Conservation (phyloP, 2,113 vertebrate species). For the Geococcyx californianus region DNA sequence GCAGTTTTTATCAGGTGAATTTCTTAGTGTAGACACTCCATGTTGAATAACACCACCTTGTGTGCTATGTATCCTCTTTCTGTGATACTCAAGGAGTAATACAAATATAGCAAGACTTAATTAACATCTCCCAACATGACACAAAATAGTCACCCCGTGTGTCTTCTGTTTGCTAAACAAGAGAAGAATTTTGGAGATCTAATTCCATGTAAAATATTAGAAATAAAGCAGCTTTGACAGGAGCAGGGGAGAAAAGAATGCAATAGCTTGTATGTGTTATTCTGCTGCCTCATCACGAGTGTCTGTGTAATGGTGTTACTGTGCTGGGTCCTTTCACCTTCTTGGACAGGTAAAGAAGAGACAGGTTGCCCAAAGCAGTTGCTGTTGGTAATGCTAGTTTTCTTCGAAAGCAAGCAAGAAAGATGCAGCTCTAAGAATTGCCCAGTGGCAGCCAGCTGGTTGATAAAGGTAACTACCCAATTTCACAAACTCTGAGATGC, state of each 20-base stretch:
- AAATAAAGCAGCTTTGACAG: not conserved
- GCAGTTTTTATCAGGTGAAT: not conserved
- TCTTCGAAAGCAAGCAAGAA: not conserved
- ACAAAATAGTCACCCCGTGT: not conserved
- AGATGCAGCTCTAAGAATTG: not conserved
- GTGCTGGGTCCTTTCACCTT: not conserved
- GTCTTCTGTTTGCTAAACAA: not conserved
- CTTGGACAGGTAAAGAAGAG: not conserved
- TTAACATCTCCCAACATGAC: not conserved
- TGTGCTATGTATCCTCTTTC: not conserved
- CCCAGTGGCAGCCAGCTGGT: not conserved
- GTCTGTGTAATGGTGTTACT: not conserved
- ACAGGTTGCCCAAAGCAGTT: not conserved
- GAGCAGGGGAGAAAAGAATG: not conserved
- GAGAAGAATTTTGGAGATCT: not conserved
- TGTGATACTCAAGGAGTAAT: not conserved
- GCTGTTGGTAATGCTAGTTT: not conserved
- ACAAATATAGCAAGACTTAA: not conserved
- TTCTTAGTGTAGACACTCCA: not conserved
- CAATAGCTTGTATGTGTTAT: not conserved
- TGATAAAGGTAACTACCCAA: not conserved
- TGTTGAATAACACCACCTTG: not conserved
- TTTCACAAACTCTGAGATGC: not conserved
- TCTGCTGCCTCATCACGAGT: not conserved
- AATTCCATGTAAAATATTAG: not conserved